These are phyloP conservation scores for Pseudolycoriella hygida DNA, from an alignment of 2,888 invertebrate genomes.

Conservation along the genomic window DNA sequence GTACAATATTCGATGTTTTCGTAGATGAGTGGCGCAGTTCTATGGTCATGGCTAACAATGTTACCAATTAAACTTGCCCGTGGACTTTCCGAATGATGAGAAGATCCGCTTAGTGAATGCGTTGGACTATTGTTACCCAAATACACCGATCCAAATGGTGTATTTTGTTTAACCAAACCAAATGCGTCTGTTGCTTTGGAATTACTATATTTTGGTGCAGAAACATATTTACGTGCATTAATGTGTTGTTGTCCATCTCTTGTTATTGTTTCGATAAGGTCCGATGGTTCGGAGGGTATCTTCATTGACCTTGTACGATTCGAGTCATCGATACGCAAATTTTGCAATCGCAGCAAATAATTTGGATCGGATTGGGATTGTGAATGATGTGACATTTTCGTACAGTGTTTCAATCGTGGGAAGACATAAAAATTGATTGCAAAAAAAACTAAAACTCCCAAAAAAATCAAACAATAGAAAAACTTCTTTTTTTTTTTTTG, in stretches of 20 bases:
- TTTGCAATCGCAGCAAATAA: slow-evolving; percentile 3
- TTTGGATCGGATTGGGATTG: slow-evolving; percentile 5
- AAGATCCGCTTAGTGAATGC: slow-evolving; percentile 39
- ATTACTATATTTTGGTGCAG: slow-evolving; percentile 59
- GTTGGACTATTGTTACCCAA: slow-evolving; percentile 32
- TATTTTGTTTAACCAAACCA: neutral
- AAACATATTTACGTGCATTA: slow-evolving; percentile 22
- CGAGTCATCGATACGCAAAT: slow-evolving; percentile 3
- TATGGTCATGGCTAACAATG: slow-evolving; percentile 13
- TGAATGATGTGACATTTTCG: neutral
- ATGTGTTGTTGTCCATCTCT: neutral
- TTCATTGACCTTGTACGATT: slow-evolving; percentile 4
- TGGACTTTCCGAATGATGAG: slow-evolving; percentile 36
- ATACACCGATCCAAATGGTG: slow-evolving; percentile 24
- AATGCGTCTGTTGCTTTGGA: neutral
- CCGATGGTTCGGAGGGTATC: neutral
- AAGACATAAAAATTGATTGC: no score
- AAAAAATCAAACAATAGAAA: no score
- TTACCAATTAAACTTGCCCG: slow-evolving; percentile 20
- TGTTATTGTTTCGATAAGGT: neutral
- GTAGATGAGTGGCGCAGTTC: slow-evolving; percentile 40
- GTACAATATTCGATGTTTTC: slow-evolving; percentile 72
- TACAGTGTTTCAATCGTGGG: no score
- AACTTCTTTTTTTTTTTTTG: no score
- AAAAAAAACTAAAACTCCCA: no score